Conservation (phyloP, 2,113 vertebrate genomes). For the Chionomys nivalis region DNA sequence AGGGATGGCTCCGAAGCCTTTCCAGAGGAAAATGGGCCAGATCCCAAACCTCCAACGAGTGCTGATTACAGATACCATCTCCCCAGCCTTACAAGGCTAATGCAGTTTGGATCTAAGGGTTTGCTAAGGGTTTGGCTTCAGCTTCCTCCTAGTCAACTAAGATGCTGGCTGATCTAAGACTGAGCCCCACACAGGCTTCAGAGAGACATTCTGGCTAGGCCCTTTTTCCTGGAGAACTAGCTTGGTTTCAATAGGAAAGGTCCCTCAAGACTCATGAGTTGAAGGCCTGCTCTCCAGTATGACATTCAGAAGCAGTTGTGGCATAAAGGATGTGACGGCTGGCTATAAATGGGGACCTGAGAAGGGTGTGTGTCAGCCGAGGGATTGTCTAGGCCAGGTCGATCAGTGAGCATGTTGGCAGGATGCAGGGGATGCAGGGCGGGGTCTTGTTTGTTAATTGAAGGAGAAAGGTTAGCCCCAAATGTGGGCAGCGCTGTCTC, state of each 20-base stretch:
- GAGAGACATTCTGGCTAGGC: background rate
- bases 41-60: background rate
- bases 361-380: background rate
- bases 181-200: background rate
- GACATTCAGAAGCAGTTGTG: background rate
- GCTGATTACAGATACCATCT: background rate
- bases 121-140: conserved; percentile 9
- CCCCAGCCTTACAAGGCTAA: background rate
- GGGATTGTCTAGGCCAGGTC: background rate
- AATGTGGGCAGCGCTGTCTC: background rate
- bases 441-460: background rate
- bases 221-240: background rate
- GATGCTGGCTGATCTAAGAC: background rate
- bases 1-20: background rate
- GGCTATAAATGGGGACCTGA: background rate
- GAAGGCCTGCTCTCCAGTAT: background rate
- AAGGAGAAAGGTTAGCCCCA: background rate
- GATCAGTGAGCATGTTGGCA: too few relatives aligned
- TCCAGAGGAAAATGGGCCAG: background rate
- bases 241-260: background rate
- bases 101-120: background rate
- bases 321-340: background rate
- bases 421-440: too few relatives aligned
- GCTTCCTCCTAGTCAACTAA: background rate
- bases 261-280: background rate